Evolutionary conservation across 2,888 invertebrate species (phyloP), one percentile per base, ranked within the genome.

Genomic region (Trichopria drosophilae): DNA sequence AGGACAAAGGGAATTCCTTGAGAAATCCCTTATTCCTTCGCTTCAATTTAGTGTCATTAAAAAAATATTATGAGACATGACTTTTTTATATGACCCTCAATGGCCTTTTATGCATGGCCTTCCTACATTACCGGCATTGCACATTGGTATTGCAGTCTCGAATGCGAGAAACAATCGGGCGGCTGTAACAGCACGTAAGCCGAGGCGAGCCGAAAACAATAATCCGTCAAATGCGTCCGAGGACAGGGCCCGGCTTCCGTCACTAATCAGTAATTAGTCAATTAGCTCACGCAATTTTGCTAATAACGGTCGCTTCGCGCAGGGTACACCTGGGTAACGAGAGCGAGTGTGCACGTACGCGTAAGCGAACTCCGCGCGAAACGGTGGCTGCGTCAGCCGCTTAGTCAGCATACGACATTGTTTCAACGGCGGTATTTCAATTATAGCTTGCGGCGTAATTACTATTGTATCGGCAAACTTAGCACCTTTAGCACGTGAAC

Each of bases 211-310:
- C 60, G 58, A 59, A 64, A 64, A 63, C 60, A 57, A 59, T 62
- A 62, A 67, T 69, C 62, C 63, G 61, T 69, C 70, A 65, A n/a
- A 63, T 66, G 60, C 53, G 48, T 50, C 51, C 51, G 55, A 43
- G 58, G 50, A 40, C 53, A 12, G 50, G 50, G 44, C 49, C 50
- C 52, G 53, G 60, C 57, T 57, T 61, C 61, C 61, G 50, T 55
- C 60, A 59, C 63, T 65, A 68, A 71, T 69, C 65, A 60, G 62
- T 63, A 69, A 69, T 71, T 71, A 69, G 67, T 67, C 67, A 67
- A 63, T 65, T 72, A 71, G 65, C 61, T 62, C 61, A 60, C 61
- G 66, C 68, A 70, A 67, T 72, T 70, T 68, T 67, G 64, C 64
- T 65, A 68, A 70, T 67, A 68, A 66, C 64, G 58, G 44, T 28